Percentiles rank a stretch among this genome's conserved stretches.
Conservation (phyloP, 2,113 vertebrate genomes). For the Accipiter virgatus region DNA sequence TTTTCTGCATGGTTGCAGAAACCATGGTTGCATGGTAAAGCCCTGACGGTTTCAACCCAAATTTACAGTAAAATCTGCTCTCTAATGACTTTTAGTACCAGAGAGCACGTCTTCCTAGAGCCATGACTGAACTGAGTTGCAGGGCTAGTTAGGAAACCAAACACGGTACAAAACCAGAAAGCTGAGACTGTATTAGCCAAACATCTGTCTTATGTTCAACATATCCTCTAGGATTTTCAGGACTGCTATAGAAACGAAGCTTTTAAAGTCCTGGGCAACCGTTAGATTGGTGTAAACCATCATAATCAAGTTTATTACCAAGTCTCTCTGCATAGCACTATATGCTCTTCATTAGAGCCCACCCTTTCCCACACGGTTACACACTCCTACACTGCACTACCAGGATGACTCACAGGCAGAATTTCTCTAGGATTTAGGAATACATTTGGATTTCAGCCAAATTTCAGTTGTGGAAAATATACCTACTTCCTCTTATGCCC, state of each 20-base stretch:
- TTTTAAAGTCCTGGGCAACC: background rate
- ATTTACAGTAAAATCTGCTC: background rate
- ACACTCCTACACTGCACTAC: background rate
- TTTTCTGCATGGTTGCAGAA: background rate
- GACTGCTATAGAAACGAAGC: background rate
- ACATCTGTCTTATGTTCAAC: background rate
- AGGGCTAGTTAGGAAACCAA: background rate
- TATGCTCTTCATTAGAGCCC: background rate
- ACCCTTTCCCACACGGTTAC: background rate
- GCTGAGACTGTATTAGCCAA: background rate
- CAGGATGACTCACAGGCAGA: background rate
- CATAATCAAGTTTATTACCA: background rate
- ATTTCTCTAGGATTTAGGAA: conserved; percentile 1
- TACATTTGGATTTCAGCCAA: conserved; percentile 6
- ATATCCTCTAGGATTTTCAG: background rate
- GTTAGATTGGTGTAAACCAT: background rate
- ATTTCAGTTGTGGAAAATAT: background rate
- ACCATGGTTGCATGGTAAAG: background rate
- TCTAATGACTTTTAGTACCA: background rate
- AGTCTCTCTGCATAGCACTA: background rate
- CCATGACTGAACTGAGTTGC: background rate
- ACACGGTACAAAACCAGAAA: background rate
- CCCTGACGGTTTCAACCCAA: background rate
- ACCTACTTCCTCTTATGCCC: background rate
- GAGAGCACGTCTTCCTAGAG: background rate